These are phyloP conservation scores for Stegodyphus mimosarum DNA, from an alignment of 1,140 invertebrate genomes.

Conservation along the genomic window DNA sequence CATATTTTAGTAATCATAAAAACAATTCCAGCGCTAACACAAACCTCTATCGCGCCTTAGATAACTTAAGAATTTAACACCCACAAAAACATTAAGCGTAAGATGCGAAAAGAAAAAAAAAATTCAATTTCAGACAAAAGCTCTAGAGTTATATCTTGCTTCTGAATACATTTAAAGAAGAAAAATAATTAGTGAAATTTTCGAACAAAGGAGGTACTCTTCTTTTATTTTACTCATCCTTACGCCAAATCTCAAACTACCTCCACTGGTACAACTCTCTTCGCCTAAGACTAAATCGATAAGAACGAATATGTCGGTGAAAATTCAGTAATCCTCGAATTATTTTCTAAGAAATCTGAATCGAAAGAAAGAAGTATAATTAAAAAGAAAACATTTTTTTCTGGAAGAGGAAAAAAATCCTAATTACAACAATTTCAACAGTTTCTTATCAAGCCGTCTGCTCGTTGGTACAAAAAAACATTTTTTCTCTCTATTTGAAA, in stretches of 20 bases:
- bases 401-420: background rate
- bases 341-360: background rate
- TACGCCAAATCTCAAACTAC: background rate
- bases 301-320: background rate
- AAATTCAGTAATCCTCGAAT: background rate
- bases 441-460: background rate
- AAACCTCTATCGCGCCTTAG: background rate
- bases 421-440: slow-evolving; percentile 1
- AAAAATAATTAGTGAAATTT: slow-evolving; percentile 1
- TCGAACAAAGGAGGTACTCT: background rate
- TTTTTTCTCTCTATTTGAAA: background rate
- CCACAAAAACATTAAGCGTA: background rate
- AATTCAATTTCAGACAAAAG: background rate
- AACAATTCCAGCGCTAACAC: background rate
- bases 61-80: background rate
- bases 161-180: background rate
- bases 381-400: slow-evolving; percentile 3
- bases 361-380: background rate
- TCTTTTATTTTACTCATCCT: background rate
- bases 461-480: background rate
- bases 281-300: background rate
- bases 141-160: background rate
- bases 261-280: background rate
- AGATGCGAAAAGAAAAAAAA: background rate
- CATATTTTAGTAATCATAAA: background rate